These are phyloP conservation scores for Listronotus bonariensis DNA, from an alignment of 1,140 invertebrate genomes.

Conservation along the genomic window DNA sequence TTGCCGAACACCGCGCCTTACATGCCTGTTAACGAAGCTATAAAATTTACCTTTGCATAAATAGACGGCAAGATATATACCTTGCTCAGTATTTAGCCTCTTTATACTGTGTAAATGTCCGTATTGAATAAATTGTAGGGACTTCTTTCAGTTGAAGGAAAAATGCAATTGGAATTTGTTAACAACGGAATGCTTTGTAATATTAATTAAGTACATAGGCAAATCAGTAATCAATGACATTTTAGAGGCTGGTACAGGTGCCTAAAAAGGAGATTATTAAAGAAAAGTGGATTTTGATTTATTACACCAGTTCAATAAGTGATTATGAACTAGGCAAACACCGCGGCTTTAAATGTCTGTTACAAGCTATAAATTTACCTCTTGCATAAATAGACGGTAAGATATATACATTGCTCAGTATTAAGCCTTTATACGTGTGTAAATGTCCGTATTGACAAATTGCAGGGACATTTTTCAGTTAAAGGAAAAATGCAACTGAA, in stretches of 20 bases:
- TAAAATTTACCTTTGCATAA: constrained; percentile 38
- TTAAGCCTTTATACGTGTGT: constrained; percentile 27
- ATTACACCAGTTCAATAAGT: constrained; percentile 38
- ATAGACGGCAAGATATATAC: constrained; percentile 29
- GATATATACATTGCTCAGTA: constrained; percentile 19
- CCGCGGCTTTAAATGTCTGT: constrained; percentile 33
- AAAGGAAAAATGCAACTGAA: background rate
- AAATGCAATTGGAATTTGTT: too few species aligned
- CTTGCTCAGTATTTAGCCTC: constrained; percentile 21
- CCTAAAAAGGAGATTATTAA: too few species aligned
- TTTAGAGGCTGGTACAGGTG: too few species aligned
- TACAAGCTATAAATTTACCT: constrained; percentile 36
- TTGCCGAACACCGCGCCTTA: constrained; percentile 28
- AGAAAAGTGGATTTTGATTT: too few species aligned
- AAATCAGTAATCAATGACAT: too few species aligned
- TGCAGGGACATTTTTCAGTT: constrained; percentile 6
- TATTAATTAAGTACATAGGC: too few species aligned
- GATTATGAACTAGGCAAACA: constrained; percentile 19
- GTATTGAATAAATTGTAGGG: constrained; percentile 21
- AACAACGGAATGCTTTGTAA: too few species aligned
- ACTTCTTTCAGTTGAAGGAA: background rate
- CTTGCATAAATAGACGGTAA: constrained; percentile 34
- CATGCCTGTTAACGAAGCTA: constrained; percentile 38
- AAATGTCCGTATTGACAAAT: constrained; percentile 21
- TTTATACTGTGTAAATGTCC: constrained; percentile 22